Evolutionary conservation across 2,888 invertebrate species (phyloP), one percentile per base, ranked within the genome.

Genomic region (Oeneis ivallda): DNA sequence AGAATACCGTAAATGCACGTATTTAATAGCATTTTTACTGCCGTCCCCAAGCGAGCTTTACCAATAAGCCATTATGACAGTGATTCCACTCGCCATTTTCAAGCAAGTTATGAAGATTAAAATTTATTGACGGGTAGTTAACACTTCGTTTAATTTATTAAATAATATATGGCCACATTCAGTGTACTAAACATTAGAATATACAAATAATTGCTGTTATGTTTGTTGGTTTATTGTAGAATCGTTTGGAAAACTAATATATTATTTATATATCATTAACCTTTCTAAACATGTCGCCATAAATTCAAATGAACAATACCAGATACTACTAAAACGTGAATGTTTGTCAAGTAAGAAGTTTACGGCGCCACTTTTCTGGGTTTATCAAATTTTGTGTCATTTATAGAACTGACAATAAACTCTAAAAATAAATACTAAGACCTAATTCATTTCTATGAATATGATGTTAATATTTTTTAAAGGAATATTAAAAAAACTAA

Each of bases 371-470:
- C 74, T 73, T 72, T 76, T 75, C 77, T 76, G 78, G 26, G 79
- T 80, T 78, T 81, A 81, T 75, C 75, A 71, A 26, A 77, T 75
- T 79, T 80, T 78, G 41, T 80, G 59, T 80, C 74, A 71, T 81
- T 80, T 81, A 84, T 80, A 83, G 82, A 83, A 75, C 80, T 79
- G 83, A 81, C 79, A 82, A 80, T 84, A 83, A 85, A 86, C 79
- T 78, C 73, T 77, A 75, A 79, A 79, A 82, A 81, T 85, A 83
- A 84, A 86, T 82, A 80, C 82, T 81, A 80, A 79, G 79, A 80
- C 77, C 80, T 83, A 84, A 83, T 84, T 80, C 79, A 79, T 84
- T 83, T 85, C 84, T 83, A 79, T 83, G 76, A 77, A 83, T 26
- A 26, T 26, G 26, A n/a, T 26, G 26, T 26, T 4, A 26, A n/a